Evolutionary conservation across 2,797 vertebrate species (phyloP), one percentile per base, ranked within the genome.

Genomic region (Cephalopachus bancanus): DNA sequence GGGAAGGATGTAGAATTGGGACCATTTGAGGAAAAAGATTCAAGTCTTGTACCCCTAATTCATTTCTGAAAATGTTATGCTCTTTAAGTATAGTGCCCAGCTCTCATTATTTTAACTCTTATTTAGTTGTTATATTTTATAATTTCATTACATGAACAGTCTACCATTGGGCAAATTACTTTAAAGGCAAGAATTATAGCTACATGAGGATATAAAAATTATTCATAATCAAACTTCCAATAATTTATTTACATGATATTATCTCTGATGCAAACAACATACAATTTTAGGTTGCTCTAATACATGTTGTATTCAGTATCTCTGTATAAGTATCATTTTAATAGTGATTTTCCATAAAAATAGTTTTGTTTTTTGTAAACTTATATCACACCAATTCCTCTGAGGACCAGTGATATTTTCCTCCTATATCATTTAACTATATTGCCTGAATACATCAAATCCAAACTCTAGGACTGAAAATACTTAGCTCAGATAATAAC

Each of bases 121-220:
- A 80, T 57, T 85, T 67, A 88, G 26, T 81, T 94, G 16, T 69
- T 64, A 75, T 24, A 86, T 60, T 92, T 67, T 74, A 0, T 81
- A 93, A 93, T 26, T 89, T 91, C 5, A 74, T 26, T 55, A 79
- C 4, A 87, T 93, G 91, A 53, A 89, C 87, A 97, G 65, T 81
- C 57, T 80, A 89, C 44, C 28, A 62, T 30, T 84, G 60, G 60
- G n/a, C 7, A 92, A 94, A 93, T 28, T 30, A 53, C 20, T 75
- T 93, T 78, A 95, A 67, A 76, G 55, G 69, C 94, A 76, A 96
- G 24, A 79, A 93, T 72, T 71, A 95, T 2, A 91, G 84, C 44
- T 89, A 3, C 15, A 64, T 74, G 11, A 94, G 60, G 90, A 91
- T 67, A 88, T 78, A 94, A 93, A 97, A 95, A 94, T 83, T 89